phyloP scores from a whole-genome alignment of 2,888 invertebrate genomes.

The Troides oblongomaculatus region DNA sequence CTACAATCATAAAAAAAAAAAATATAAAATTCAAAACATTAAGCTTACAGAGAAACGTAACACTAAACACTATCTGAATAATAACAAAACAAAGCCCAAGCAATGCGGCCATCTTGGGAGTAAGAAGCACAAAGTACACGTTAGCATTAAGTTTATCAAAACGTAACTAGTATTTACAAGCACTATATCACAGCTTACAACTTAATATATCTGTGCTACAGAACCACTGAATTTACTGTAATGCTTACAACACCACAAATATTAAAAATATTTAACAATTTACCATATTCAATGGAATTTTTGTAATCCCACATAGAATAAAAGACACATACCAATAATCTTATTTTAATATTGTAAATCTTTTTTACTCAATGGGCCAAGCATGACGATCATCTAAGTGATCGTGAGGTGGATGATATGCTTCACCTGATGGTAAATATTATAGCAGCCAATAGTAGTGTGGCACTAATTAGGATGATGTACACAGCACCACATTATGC shows the following conservation, averaged over 20 bases:
- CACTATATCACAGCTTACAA: constrained; percentile 76
- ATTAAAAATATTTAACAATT: background rate
- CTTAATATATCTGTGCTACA: constrained; percentile 53
- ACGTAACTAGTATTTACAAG: constrained; percentile 55
- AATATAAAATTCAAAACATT: constrained; percentile 21
- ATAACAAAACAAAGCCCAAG: constrained; percentile 34
- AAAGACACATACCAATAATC: too few species aligned
- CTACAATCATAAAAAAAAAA: constrained; percentile 20
- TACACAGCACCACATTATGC: too few species aligned
- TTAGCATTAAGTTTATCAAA: constrained; percentile 30
- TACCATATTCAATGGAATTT: background rate
- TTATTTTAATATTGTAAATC: too few species aligned
- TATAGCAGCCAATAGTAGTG: too few species aligned
- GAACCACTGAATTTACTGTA: constrained; percentile 5
- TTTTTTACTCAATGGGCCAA: too few species aligned
- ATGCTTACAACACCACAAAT: background rate
- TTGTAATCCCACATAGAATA: background rate
- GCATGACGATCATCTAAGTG: too few species aligned
- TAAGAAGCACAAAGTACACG: constrained; percentile 35
- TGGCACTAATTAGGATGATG: too few species aligned
- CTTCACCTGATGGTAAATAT: too few species aligned
- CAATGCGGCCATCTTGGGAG: constrained; percentile 33
- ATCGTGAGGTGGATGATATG: too few species aligned
- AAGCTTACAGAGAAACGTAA: constrained; percentile 13
- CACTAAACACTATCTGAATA: constrained; percentile 25